phyloP scores from a whole-genome alignment of 2,888 invertebrate genomes.

The Tubulanus polymorphus region DNA sequence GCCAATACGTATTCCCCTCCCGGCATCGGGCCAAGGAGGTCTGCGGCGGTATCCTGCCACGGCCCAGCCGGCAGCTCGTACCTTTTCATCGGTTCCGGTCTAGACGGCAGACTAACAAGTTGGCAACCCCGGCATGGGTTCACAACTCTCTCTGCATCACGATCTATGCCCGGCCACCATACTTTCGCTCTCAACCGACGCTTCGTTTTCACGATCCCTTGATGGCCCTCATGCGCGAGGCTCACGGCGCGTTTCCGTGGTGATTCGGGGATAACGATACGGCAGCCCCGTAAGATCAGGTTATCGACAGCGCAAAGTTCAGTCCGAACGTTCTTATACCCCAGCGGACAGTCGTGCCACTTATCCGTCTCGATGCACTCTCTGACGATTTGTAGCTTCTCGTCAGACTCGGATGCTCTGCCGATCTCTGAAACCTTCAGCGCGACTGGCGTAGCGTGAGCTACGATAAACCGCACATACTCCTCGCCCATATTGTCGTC shows the following conservation, averaged over 20 bases:
- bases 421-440: conserved; percentile 5
- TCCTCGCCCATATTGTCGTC: too few relatives aligned
- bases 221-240: conserved; percentile 20
- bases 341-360: neutral
- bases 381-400: conserved; percentile 1
- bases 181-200: conserved; percentile 13
- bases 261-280: conserved; percentile 18
- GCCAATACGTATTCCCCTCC: conserved; percentile 19
- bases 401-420: conserved; percentile 9
- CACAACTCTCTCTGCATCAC: conserved; percentile 7
- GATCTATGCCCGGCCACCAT: conserved; percentile 17
- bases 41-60: conserved; percentile 23
- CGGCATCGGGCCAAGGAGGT: conserved; percentile 20
- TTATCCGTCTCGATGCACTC: conserved; percentile 2
- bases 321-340: conserved; percentile 8
- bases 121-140: conserved; percentile 11
- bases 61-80: conserved; percentile 18
- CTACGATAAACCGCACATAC: conserved; percentile 5
- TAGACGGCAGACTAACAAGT: neutral
- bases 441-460: conserved; percentile 5
- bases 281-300: conserved; percentile 21
- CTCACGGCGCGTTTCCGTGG: conserved; percentile 13
- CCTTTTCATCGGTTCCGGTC: conserved; percentile 16
- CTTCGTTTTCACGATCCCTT: conserved; percentile 18
- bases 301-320: conserved; percentile 19